Percentiles rank a stretch among this genome's conserved stretches.
Evolutionary conservation across 2,797 vertebrate species (phyloP).

Genomic region (Molothrus ater): DNA sequence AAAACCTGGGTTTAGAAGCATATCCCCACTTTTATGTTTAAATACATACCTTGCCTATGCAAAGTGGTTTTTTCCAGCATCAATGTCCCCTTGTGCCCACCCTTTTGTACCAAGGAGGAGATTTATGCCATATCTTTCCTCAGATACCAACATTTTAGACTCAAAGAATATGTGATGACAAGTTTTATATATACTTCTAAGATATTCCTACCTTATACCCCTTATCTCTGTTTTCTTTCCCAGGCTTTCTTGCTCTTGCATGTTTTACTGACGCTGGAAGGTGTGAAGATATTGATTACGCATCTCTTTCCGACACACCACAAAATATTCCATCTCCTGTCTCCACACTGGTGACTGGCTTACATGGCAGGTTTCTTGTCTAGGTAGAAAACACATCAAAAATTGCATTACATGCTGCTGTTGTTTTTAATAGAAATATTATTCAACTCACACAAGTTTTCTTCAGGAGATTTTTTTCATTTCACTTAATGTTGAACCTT

Average conservation of each 20-base stretch:
- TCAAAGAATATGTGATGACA: background rate
- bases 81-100: background rate
- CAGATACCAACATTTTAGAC: background rate
- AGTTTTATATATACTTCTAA: background rate
- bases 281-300: constrained; percentile 45
- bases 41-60: background rate
- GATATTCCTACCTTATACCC: background rate
- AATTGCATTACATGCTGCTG: constrained; percentile 27
- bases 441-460: constrained; percentile 41
- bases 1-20: background rate
- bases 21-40: background rate
- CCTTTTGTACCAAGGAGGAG: background rate
- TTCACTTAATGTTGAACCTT: constrained; percentile 20
- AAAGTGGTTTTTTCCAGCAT: background rate
- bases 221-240: background rate
- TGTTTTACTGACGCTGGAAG: constrained; percentile 22
- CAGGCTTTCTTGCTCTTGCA: background rate
- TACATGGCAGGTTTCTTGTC: constrained; percentile 38
- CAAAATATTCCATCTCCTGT: background rate
- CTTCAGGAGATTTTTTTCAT: background rate
- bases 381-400: constrained; percentile 22
- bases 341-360: constrained; percentile 25
- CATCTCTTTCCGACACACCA: background rate
- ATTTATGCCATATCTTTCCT: background rate
- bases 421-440: constrained; percentile 36